Evolutionary conservation across 2,888 invertebrate genomes (phyloP).

Genomic region (Coleophora deauratella): DNA sequence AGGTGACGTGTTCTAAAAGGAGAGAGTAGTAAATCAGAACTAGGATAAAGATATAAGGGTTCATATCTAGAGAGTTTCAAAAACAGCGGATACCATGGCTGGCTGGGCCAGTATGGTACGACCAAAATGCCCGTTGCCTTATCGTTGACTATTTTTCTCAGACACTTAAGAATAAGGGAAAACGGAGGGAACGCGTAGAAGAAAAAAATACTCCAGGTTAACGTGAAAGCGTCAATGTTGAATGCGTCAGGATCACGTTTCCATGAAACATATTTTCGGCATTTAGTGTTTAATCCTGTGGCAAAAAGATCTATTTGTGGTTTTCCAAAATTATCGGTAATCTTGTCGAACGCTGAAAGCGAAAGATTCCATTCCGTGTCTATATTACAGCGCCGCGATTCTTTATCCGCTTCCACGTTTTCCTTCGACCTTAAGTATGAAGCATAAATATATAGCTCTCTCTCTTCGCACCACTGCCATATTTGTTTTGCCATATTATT

Average conservation of each 20-base stretch:
- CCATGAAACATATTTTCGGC: too few relatives aligned
- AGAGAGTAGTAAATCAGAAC: background rate
- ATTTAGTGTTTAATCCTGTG: too few relatives aligned
- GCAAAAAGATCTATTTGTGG: too few relatives aligned
- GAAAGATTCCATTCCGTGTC: conserved; percentile 8
- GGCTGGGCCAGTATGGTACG: background rate
- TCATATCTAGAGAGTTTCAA: background rate
- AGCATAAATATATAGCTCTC: conserved; percentile 6
- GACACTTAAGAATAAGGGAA: background rate
- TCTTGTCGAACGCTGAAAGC: conserved; percentile 1
- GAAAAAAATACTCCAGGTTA: background rate
- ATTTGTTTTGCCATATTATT: too few relatives aligned
- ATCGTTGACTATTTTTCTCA: background rate
- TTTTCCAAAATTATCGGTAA: conserved; percentile 6
- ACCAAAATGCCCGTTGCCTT: background rate
- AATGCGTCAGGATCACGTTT: too few relatives aligned
- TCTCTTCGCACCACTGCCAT: conserved; percentile 9
- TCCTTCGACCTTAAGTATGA: conserved; percentile 11
- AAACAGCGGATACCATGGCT: background rate
- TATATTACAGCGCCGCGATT: conserved; percentile 4
- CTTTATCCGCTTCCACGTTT: conserved; percentile 8
- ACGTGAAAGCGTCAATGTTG: too few relatives aligned
- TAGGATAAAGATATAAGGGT: background rate
- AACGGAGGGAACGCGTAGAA: background rate
- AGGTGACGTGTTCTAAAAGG: background rate